Percentiles rank a stretch among this genome's conserved stretches.
These are phyloP conservation scores for Myxocyprinus asiaticus DNA, from an alignment of 2,113 vertebrate genomes.

Conservation along the genomic window DNA sequence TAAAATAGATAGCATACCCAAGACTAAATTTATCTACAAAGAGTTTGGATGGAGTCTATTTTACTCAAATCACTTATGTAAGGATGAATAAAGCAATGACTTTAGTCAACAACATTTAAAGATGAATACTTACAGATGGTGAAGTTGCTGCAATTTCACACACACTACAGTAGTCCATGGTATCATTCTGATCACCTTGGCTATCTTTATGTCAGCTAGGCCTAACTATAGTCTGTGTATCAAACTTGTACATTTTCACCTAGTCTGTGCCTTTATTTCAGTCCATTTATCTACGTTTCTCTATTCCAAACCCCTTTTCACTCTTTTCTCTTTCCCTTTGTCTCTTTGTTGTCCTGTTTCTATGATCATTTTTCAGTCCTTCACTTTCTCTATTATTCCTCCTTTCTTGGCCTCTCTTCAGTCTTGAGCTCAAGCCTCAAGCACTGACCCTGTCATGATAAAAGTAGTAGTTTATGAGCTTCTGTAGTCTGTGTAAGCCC, in stretches of 20 bases:
- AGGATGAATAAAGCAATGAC: too few relatives aligned
- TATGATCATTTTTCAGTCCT: background rate
- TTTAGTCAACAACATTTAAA: background rate
- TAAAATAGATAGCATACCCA: too few relatives aligned
- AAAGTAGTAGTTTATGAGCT: constrained; percentile 37
- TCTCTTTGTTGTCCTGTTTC: background rate
- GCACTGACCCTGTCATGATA: background rate
- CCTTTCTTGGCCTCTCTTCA: constrained; percentile 9
- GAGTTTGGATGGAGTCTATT: too few relatives aligned
- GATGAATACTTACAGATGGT: constrained; percentile 63
- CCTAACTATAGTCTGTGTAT: background rate
- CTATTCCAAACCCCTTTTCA: constrained; percentile 29
- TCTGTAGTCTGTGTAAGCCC: background rate
- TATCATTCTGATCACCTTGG: constrained; percentile 4
- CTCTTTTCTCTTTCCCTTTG: background rate
- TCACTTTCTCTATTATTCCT: constrained; percentile 1
- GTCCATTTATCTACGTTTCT: constrained; percentile 5
- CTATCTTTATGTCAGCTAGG: constrained; percentile 61
- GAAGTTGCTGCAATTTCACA: constrained; percentile 47
- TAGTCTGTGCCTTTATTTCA: background rate
- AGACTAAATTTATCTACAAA: background rate
- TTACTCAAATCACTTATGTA: too few relatives aligned
- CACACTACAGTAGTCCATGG: constrained; percentile 31
- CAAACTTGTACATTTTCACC: background rate
- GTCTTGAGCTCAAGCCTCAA: constrained; percentile 7